Evolutionary conservation across 2,888 invertebrate genomes (phyloP), one percentile per base, ranked within the genome.

Genomic region (Venusia cambrica): DNA sequence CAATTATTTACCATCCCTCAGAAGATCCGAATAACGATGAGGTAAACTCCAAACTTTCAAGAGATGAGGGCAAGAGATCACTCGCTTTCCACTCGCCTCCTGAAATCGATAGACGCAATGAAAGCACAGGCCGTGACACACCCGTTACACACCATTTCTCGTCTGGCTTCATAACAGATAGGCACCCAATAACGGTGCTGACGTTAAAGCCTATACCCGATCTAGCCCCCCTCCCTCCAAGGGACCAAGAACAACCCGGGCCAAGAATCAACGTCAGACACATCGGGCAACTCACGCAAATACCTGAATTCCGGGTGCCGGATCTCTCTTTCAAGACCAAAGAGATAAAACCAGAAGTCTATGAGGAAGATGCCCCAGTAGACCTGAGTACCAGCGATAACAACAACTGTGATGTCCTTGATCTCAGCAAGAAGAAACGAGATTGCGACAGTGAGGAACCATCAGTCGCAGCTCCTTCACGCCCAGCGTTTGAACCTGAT

Each of bases 1-100:
- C 94, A 3, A 94, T 97, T 30, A 94, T 95, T 43, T 95, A 95
- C 59, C 95, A 95, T 66, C 94, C 95, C 0, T 94, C 93, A 1
- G 95, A 95, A 78, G 95, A 95, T 62, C 93, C 94, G 0, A 93
- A 93, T 26, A 93, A 93, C 56, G 94, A 94, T 47, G 93, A 93
- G 54, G 80, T 90, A 0, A 90, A 87, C 48, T 75, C 83, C 1
- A 90, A 90, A 69, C 62, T 87, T 3, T 75, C 80, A 19, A 70
- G 88, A 20, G 89, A 89, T 38, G 89, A 90, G 47, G 83, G 87
- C 0, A 90, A 89, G 48, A 83, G 91, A 50, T 79, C 89, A 4
- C 75, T 89, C 4, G 73, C 89, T 19, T 89, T 89, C 58, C 87
- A 85, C 20, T 87, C 89, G 0, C 88, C 88, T 5, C 88, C 89